A percentile compares a stretch with the other conserved stretches of the same genome.
Evolutionary conservation across 2,888 invertebrate genomes (phyloP).

Genomic region (Lycaena phlaeas): DNA sequence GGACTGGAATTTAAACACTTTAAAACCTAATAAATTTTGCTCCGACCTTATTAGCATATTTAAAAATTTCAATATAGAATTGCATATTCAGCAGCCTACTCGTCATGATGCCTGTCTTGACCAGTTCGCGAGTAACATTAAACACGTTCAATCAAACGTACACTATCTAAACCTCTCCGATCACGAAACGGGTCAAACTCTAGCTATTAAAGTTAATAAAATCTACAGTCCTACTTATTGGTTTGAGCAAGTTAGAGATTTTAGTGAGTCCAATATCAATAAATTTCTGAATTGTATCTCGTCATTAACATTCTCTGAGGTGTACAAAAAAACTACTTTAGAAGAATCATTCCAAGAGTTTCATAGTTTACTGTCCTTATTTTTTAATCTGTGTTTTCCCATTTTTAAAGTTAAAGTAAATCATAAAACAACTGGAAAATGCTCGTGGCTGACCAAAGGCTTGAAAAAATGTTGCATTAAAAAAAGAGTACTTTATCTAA

Average conservation of each 20-base stretch:
- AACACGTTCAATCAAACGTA: neutral
- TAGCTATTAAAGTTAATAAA: neutral
- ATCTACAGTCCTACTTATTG: neutral
- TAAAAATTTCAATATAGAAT: neutral
- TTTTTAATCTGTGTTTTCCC: too few species aligned
- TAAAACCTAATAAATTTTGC: too few species aligned
- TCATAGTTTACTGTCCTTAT: neutral
- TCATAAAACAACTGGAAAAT: neutral
- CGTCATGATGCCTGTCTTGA: neutral
- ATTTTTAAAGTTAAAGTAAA: too few species aligned
- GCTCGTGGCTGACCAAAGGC: too few species aligned
- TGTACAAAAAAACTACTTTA: neutral
- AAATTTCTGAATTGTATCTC: neutral
- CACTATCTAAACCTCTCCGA: neutral
- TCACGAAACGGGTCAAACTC: neutral
- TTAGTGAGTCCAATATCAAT: neutral
- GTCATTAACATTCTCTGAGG: neutral
- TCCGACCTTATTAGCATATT: neutral
- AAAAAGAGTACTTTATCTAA: too few species aligned
- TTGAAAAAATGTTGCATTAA: too few species aligned
- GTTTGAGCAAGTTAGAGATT: neutral
- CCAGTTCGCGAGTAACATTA: neutral
- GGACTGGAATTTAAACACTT: too few species aligned
- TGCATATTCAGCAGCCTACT: neutral
- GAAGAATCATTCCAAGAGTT: neutral